Base-by-base conservation (phyloP, 2,888 invertebrate genomes). In the Pedicia rivosa region DNA sequence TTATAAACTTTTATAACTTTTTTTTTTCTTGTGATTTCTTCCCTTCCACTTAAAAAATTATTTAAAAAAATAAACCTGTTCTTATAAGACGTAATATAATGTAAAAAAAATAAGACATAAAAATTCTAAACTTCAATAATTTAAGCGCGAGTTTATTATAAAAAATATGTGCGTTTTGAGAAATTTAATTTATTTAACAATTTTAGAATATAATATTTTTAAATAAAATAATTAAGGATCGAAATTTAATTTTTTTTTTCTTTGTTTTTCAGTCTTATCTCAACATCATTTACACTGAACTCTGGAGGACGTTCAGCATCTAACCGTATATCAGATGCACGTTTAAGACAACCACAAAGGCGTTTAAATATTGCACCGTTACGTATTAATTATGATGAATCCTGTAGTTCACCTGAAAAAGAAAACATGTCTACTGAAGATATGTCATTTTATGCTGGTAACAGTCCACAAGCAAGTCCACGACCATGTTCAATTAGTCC, bases 211-310 rank as follows among this genome's bases (percentile, higher is more conserved):
- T n/a, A n/a, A n/a, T n/a, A n/a, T n/a, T n/a, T n/a, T n/a, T n/a
- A n/a, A n/a, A n/a, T n/a, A n/a, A n/a, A n/a, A n/a, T n/a, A n/a
- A n/a, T n/a, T n/a, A n/a, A n/a, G n/a, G n/a, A n/a, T n/a, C n/a
- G n/a, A n/a, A n/a, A n/a, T n/a, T n/a, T n/a, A 20, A 20, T 15
- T 30, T 24, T 13, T 39, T 39, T 41, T 29, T 48, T 6, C 52
- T 45, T 43, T 55, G 63, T 2, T 33, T 50, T 50, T 4, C 64
- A 69, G 69, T 45, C 53, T 68, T 42, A 66, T 68, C 43, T 65
- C 68, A 0, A 67, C 67, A 32, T 66, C 55, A 48, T 68, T 69
- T 58, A 63, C 55, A 41, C 64, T 68, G 16, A 66, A 67, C 53
- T 66, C 68, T 0, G 66, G 63, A 10, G 64, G 56, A 51, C 63